These are phyloP conservation scores for Euthynnus affinis DNA, from an alignment of 2,797 vertebrate genomes.

Conservation along the genomic window DNA sequence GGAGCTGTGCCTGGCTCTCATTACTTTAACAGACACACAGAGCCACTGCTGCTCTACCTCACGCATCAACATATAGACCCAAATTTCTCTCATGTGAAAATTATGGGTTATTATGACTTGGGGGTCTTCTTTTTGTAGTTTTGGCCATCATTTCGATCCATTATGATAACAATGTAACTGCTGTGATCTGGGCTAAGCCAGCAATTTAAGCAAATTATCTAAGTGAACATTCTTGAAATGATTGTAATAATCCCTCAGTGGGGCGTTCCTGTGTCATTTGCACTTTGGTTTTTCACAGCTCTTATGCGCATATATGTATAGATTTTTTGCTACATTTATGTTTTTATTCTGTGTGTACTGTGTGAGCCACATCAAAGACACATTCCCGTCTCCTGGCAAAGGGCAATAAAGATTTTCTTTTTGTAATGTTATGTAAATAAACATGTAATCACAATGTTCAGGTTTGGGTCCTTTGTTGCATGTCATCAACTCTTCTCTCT, in stretches of 20 bases:
- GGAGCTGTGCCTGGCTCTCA: constrained; percentile 35
- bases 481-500: background rate
- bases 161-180: background rate
- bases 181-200: background rate
- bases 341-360: no score
- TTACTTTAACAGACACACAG: constrained; percentile 24
- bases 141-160: background rate
- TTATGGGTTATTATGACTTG: no score
- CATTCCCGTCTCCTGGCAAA: no score
- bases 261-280: background rate
- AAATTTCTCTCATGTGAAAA: background rate
- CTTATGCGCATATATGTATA: no score
- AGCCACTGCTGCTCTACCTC: background rate
- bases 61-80: background rate
- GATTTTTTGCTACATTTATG: no score
- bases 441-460: no score
- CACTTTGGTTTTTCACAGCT: no score
- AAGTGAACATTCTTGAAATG: background rate
- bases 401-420: no score
- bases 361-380: no score
- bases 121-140: background rate
- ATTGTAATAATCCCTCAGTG: background rate
- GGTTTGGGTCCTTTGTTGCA: background rate
- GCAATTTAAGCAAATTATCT: background rate
- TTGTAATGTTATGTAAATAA: no score